Percentiles rank a stretch among this genome's conserved stretches.
Evolutionary conservation across 2,888 invertebrate species (phyloP).

Genomic region (Brachypterus glaber): DNA sequence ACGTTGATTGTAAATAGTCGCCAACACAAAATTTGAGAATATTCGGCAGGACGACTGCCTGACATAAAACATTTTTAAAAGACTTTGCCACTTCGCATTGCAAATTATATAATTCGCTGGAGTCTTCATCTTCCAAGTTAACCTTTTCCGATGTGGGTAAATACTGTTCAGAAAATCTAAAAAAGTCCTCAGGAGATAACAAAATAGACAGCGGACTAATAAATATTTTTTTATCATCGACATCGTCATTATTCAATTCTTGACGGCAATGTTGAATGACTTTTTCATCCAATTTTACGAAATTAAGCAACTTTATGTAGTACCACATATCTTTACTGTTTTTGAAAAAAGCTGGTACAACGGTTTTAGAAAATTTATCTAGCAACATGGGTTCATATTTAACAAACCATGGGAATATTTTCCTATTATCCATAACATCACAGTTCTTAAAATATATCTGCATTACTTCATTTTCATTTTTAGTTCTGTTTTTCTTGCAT

Average conservation of each 20-base stretch:
- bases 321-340: too few species aligned
- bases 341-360: too few species aligned
- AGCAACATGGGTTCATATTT: too few species aligned
- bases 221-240: neutral
- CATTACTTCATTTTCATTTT: neutral
- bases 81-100: neutral
- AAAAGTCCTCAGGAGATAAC: neutral
- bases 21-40: neutral
- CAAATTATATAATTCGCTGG: neutral
- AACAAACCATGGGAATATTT: too few species aligned
- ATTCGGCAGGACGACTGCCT: neutral
- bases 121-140: neutral
- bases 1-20: neutral
- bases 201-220: neutral
- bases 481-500: conserved; percentile 1
- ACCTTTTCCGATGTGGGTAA: conserved; percentile 1
- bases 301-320: too few species aligned
- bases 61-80: neutral
- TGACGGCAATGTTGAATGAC: too few species aligned
- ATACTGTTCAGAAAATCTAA: neutral
- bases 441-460: too few species aligned
- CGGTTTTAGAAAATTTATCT: too few species aligned
- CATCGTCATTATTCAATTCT: neutral
- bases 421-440: too few species aligned
- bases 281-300: too few species aligned